These are phyloP conservation scores for Chelonus formosanus DNA, from an alignment of 2,888 invertebrate genomes.

Conservation along the genomic window DNA sequence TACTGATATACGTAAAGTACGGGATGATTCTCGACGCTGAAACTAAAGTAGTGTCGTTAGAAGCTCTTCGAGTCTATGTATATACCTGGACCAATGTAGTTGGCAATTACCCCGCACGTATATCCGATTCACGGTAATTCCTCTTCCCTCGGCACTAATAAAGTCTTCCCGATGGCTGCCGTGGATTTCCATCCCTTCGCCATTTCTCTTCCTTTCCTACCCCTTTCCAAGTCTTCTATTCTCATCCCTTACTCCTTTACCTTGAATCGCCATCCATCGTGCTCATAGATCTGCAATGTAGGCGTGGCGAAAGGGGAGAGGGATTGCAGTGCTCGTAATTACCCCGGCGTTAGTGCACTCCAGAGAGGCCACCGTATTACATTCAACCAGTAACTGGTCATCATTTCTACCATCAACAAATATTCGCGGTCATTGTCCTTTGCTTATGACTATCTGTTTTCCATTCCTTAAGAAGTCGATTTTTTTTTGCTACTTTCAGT, in stretches of 20 bases:
- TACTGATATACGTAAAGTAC: too few species aligned
- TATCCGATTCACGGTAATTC: constrained; percentile 28
- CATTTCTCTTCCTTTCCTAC: constrained; percentile 12
- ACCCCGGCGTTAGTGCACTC: constrained; percentile 53
- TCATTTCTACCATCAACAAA: constrained; percentile 9
- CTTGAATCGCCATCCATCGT: constrained; percentile 47
- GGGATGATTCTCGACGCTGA: too few species aligned
- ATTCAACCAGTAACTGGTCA: constrained; percentile 20
- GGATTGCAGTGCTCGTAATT: constrained; percentile 52
- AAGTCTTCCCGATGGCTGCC: constrained; percentile 29
- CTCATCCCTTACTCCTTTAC: constrained; percentile 8
- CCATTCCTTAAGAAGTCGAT: constrained; percentile 35
- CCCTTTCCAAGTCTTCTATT: constrained; percentile 6
- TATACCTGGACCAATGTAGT: constrained; percentile 11
- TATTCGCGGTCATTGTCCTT: constrained; percentile 5
- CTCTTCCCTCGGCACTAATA: constrained; percentile 29
- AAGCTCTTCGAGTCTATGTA: not conserved
- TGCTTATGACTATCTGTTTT: constrained; percentile 10
- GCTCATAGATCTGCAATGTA: constrained; percentile 56
- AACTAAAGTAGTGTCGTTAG: constrained; percentile 12
- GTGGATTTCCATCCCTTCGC: constrained; percentile 28
- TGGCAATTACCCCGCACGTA: constrained; percentile 12
- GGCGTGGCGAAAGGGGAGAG: constrained; percentile 39
- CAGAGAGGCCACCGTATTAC: constrained; percentile 14
- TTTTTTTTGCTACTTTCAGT: too few species aligned